These are phyloP conservation scores for Luffia ferchaultella DNA, from an alignment of 2,888 invertebrate species.

Conservation along the genomic window DNA sequence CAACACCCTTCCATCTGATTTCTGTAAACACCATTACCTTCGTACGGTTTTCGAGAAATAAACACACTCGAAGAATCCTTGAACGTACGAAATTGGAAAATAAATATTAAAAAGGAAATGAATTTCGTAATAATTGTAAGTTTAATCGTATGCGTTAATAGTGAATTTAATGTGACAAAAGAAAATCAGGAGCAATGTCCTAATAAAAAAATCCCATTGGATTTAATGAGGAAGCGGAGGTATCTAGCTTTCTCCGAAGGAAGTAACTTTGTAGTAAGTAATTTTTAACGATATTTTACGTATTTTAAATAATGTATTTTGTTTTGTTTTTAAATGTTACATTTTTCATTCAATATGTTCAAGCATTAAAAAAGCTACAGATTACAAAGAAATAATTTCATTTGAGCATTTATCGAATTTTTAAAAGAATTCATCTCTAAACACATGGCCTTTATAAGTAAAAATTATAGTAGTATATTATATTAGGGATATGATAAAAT, in stretches of 20 bases:
- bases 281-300: no score
- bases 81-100: background rate
- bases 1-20: background rate
- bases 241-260: conserved; percentile 44
- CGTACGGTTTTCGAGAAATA: background rate
- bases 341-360: background rate
- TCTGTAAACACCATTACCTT: background rate
- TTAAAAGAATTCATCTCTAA: conserved; percentile 7
- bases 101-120: no score
- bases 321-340: background rate
- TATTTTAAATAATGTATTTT: background rate
- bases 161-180: conserved; percentile 18
- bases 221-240: conserved; percentile 33
- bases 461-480: conserved; percentile 1
- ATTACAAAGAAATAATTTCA: no score
- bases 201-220: conserved; percentile 34
- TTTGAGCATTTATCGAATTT: no score
- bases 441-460: background rate
- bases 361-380: conserved; percentile 6
- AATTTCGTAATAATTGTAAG: no score
- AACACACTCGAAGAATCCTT: background rate
- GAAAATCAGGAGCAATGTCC: conserved; percentile 28
- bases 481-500: background rate
- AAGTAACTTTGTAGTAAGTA: conserved; percentile 39
- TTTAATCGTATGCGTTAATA: conserved; percentile 11